These are phyloP conservation scores for Strigamia maritima DNA, from an alignment of 2,888 invertebrate species.

Conservation along the genomic window DNA sequence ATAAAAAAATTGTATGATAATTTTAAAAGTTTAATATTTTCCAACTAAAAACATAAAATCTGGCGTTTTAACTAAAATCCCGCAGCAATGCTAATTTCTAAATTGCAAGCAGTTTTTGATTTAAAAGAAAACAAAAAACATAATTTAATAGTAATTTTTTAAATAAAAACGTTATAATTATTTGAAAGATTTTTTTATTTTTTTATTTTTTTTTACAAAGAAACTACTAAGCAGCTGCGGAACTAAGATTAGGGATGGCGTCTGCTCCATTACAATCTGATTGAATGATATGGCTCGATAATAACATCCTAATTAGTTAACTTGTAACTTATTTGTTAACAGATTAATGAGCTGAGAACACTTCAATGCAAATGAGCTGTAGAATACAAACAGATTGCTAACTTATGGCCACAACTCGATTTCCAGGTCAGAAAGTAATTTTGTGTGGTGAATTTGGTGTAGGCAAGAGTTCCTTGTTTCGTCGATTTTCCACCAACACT, in stretches of 20 bases:
- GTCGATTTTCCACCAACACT: constrained; percentile 84
- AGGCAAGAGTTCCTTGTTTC: constrained; percentile 88
- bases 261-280: neutral
- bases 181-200: neutral
- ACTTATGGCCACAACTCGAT: constrained; percentile 73
- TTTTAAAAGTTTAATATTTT: no score
- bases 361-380: neutral
- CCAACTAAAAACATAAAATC: no score
- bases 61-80: no score
- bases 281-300: neutral
- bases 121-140: no score
- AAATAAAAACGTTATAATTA: neutral
- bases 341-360: neutral
- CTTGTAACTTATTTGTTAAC: neutral
- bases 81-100: no score
- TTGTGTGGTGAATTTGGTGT: constrained; percentile 94
- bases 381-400: neutral
- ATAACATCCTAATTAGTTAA: neutral
- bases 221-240: neutral
- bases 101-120: no score
- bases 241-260: neutral
- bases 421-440: constrained; percentile 86
- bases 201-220: neutral
- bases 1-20: no score
- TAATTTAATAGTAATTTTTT: no score